These are phyloP conservation scores for Papilio helenus DNA, from an alignment of 1,140 invertebrate species.

Conservation along the genomic window DNA sequence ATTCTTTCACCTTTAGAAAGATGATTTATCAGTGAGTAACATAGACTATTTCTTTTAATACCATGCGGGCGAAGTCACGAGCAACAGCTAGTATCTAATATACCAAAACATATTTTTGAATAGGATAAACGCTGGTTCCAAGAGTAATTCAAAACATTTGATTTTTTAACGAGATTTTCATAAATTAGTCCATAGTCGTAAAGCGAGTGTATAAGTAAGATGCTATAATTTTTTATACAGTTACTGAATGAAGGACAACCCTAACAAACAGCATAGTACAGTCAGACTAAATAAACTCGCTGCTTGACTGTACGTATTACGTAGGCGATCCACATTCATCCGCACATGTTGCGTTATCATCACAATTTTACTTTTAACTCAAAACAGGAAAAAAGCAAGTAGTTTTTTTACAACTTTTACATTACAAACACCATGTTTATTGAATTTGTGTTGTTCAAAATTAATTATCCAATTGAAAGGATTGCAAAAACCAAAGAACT, in stretches of 20 bases:
- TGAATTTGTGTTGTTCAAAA: neutral
- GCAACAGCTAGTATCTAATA: no score
- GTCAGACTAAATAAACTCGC: constrained; percentile 26
- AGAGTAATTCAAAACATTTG: no score
- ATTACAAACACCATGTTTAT: neutral
- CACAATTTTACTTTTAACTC: constrained; percentile 1
- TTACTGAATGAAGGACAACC: neutral
- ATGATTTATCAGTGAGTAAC: no score
- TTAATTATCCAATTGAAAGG: neutral
- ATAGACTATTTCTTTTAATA: no score
- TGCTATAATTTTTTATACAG: neutral
- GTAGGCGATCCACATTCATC: constrained; percentile 32
- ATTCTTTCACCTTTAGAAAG: no score
- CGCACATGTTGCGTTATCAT: constrained; percentile 15
- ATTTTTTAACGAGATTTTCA: no score
- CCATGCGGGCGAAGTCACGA: no score
- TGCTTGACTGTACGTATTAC: neutral
- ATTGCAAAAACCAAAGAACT: neutral
- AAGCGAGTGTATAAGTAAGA: no score
- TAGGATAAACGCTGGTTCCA: no score
- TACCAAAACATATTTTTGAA: neutral
- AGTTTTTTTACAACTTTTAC: neutral
- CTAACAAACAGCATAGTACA: constrained; percentile 17
- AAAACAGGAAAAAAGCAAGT: neutral
- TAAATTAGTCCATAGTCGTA: no score